phyloP scores from a whole-genome alignment of 2,113 vertebrate genomes.

The Bubalus kerabau region DNA sequence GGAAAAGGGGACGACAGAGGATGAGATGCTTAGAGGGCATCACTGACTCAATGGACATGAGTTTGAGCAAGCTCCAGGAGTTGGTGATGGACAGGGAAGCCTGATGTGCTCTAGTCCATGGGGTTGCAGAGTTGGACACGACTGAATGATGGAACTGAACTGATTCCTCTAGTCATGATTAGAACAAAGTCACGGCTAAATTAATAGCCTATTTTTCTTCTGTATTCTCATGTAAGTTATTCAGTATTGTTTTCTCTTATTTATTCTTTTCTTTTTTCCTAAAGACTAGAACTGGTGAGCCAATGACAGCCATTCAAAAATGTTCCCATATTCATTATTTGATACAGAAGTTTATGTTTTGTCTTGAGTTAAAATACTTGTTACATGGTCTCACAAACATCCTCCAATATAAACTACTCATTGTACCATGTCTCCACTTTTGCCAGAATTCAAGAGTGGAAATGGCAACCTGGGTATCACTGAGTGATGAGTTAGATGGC shows the following conservation, averaged over 20 bases:
- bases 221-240: neutral
- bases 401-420: neutral
- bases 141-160: neutral
- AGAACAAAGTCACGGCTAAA: neutral
- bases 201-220: neutral
- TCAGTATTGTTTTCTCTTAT: neutral
- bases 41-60: neutral
- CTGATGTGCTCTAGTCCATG: neutral
- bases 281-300: neutral
- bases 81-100: neutral
- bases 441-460: neutral
- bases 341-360: neutral
- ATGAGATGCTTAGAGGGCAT: neutral
- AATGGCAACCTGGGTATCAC: neutral
- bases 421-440: neutral
- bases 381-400: neutral
- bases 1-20: neutral
- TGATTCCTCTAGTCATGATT: neutral
- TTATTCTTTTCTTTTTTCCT: neutral
- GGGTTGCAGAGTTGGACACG: neutral
- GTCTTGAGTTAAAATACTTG: neutral
- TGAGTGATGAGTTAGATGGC: neutral
- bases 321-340: neutral
- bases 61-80: neutral
- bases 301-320: neutral